Conservation (phyloP, 2,113 vertebrate species). For the Ornithorhynchus anatinus region DNA sequence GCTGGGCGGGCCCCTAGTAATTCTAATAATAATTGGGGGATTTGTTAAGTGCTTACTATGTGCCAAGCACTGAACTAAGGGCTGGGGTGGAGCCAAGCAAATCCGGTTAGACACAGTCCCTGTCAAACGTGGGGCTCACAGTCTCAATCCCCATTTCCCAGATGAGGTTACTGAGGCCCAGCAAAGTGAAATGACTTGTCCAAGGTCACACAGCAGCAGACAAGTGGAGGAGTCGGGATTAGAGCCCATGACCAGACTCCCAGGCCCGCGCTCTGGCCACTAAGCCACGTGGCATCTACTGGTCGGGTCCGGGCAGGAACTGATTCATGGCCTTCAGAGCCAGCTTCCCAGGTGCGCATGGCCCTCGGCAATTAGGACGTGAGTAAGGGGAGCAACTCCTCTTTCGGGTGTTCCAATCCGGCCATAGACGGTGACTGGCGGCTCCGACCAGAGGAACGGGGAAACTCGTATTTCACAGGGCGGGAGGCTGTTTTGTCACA, state of each 20-base stretch:
- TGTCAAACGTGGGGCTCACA: not conserved
- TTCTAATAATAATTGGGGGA: too few species aligned
- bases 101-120: too few species aligned
- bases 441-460: conserved; percentile 18
- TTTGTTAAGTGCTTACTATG: too few species aligned
- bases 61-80: too few species aligned
- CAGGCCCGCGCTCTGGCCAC: not conserved
- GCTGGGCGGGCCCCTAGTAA: too few species aligned
- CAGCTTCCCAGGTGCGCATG: conserved; percentile 20
- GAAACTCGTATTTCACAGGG: not conserved
- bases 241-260: not conserved
- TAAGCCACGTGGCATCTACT: not conserved
- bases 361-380: conserved; percentile 22
- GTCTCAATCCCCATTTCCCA: not conserved
- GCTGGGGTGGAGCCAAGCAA: too few species aligned
- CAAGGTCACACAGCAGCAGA: too few species aligned
- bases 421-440: conserved; percentile 23
- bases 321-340: not conserved
- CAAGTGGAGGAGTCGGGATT: too few species aligned
- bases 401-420: conserved; percentile 8
- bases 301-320: conserved; percentile 43
- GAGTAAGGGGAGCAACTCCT: conserved; percentile 42
- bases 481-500: conserved; percentile 10
- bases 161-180: not conserved
- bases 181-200: not conserved